Evolutionary conservation across 2,113 vertebrate species (phyloP).

Genomic region (Brachyistius frenatus): DNA sequence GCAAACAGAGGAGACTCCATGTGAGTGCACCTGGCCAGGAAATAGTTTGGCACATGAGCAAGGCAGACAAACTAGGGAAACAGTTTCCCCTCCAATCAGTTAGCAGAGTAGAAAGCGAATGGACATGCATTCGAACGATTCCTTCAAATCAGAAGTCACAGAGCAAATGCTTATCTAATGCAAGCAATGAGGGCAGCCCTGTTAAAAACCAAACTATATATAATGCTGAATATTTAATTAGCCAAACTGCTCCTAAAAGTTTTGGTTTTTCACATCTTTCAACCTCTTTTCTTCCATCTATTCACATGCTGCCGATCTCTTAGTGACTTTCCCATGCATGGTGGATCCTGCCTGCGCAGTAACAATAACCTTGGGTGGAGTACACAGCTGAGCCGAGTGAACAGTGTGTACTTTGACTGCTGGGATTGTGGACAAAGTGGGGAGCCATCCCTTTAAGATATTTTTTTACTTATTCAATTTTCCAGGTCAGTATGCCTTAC

Average conservation of each 20-base stretch:
- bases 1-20: neutral
- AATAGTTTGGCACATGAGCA: too few species aligned
- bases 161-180: too few species aligned
- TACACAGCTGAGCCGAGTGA: constrained; percentile 69
- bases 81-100: too few species aligned
- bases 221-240: too few species aligned
- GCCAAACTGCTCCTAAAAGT: neutral
- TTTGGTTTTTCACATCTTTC: constrained; percentile 25
- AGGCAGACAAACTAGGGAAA: too few species aligned
- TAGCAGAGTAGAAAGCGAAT: too few species aligned
- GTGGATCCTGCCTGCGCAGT: constrained; percentile 65
- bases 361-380: constrained; percentile 80
- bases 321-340: constrained; percentile 78
- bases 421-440: constrained; percentile 49
- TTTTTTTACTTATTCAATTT: constrained; percentile 49
- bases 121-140: too few species aligned
- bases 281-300: constrained; percentile 26
- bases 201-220: too few species aligned
- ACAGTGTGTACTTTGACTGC: constrained; percentile 66
- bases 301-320: constrained; percentile 58
- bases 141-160: too few species aligned
- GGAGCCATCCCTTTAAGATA: constrained; percentile 31
- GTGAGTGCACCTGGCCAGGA: too few species aligned
- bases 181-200: too few species aligned
- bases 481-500: constrained; percentile 13